These are phyloP conservation scores for Oegoconia quadripuncta DNA, from an alignment of 2,888 invertebrate genomes.

Conservation along the genomic window DNA sequence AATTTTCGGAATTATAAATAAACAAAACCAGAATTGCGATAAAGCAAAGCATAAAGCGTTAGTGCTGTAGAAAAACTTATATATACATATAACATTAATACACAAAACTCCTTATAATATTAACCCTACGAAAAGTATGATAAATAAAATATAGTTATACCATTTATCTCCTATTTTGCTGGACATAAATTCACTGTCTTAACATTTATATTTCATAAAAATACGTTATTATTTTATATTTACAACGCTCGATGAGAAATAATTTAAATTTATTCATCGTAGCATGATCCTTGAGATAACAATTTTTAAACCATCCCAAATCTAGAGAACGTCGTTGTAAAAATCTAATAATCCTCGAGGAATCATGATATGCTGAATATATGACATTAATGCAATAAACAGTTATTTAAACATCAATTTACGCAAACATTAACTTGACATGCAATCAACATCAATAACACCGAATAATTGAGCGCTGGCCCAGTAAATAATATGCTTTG, in stretches of 20 bases:
- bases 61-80: conserved; percentile 48
- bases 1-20: conserved; percentile 19
- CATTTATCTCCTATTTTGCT: conserved; percentile 43
- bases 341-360: conserved; percentile 9
- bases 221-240: conserved; percentile 51
- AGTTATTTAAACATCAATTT: conserved; percentile 36
- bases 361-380: conserved; percentile 31
- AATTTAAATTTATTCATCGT: conserved; percentile 30
- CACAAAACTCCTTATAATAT: conserved; percentile 47
- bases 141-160: conserved; percentile 51
- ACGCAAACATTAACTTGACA: conserved; percentile 51
- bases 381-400: conserved; percentile 27
- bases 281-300: conserved; percentile 14
- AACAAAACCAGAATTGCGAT: conserved; percentile 39
- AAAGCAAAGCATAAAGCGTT: conserved; percentile 60
- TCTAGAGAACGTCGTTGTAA: too few relatives aligned
- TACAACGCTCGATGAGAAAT: conserved; percentile 51
- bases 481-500: conserved; percentile 28
- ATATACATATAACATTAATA: conserved; percentile 56
- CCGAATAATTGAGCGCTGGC: conserved; percentile 29
- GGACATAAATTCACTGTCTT: conserved; percentile 57
- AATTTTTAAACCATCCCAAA: neutral
- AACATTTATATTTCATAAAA: conserved; percentile 41
- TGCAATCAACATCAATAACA: conserved; percentile 53
- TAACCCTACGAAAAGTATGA: conserved; percentile 47